Evolutionary conservation across 2,888 invertebrate species (phyloP).

Genomic region (Sminthurides aquaticus): DNA sequence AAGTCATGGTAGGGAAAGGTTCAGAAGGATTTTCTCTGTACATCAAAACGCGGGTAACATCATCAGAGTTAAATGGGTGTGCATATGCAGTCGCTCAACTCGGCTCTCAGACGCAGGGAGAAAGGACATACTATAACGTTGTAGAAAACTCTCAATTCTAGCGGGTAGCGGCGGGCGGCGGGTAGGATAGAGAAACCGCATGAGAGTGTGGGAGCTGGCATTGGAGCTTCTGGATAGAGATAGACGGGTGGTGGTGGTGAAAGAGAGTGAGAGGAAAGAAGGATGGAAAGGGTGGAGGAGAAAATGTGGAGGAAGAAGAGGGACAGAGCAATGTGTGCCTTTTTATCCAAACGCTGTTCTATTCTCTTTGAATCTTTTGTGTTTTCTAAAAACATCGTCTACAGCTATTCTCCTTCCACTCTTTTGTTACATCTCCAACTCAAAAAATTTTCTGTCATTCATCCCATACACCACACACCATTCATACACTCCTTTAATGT

Average conservation of each 20-base stretch:
- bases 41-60: too few species aligned
- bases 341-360: conserved; percentile 34
- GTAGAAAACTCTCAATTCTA: too few species aligned
- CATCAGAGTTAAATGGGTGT: too few species aligned
- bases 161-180: too few species aligned
- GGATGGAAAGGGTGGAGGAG: conserved; percentile 17
- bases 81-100: too few species aligned
- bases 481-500: conserved; percentile 11
- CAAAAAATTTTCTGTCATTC: conserved; percentile 37
- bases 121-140: too few species aligned
- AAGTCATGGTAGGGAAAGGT: too few species aligned
- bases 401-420: conserved; percentile 30
- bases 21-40: too few species aligned
- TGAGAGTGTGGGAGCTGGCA: too few species aligned
- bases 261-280: conserved; percentile 15
- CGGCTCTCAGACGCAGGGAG: too few species aligned
- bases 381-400: conserved; percentile 36
- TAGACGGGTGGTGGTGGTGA: conserved; percentile 15
- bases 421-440: conserved; percentile 28
- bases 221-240: too few species aligned
- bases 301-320: conserved; percentile 14
- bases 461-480: conserved; percentile 25
- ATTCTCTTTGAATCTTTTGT: conserved; percentile 33
- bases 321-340: conserved; percentile 26
- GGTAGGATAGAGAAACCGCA: too few species aligned